These are phyloP conservation scores for Linyphia triangularis DNA, from an alignment of 2,888 invertebrate species.

Conservation along the genomic window DNA sequence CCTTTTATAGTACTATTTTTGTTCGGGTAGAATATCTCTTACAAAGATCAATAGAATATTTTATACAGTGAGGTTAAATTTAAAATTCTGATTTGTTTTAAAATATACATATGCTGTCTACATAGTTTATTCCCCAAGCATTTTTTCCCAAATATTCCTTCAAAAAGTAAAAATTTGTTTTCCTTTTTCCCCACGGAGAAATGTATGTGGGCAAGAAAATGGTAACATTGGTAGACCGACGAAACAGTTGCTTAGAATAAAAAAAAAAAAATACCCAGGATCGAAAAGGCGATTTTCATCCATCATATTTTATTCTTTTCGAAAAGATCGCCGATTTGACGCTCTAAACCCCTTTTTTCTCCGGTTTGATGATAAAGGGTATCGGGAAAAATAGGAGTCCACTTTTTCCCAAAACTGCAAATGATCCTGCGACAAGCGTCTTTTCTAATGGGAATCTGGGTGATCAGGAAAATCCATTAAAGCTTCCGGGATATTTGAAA, in stretches of 20 bases:
- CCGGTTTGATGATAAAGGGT: slow-evolving; percentile 38
- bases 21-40: too few relatives aligned
- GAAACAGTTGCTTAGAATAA: neutral
- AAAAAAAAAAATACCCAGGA: slow-evolving; percentile 2
- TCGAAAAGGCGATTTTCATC: slow-evolving; percentile 37
- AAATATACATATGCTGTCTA: neutral
- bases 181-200: neutral
- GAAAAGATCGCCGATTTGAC: slow-evolving; percentile 49
- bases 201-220: neutral
- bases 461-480: slow-evolving; percentile 21
- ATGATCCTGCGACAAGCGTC: neutral
- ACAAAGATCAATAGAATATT: too few relatives aligned
- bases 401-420: slow-evolving; percentile 18
- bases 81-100: too few relatives aligned
- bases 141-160: neutral
- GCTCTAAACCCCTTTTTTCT: slow-evolving; percentile 30
- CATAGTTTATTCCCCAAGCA: neutral
- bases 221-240: neutral
- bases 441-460: slow-evolving; percentile 17
- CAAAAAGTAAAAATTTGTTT: neutral
- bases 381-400: slow-evolving; percentile 30
- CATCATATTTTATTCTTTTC: slow-evolving; percentile 35
- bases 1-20: too few relatives aligned
- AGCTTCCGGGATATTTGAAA: neutral
- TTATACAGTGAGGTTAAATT: too few relatives aligned